Conservation (phyloP, 2,888 invertebrate genomes). For the Caenorhabditis becei region DNA sequence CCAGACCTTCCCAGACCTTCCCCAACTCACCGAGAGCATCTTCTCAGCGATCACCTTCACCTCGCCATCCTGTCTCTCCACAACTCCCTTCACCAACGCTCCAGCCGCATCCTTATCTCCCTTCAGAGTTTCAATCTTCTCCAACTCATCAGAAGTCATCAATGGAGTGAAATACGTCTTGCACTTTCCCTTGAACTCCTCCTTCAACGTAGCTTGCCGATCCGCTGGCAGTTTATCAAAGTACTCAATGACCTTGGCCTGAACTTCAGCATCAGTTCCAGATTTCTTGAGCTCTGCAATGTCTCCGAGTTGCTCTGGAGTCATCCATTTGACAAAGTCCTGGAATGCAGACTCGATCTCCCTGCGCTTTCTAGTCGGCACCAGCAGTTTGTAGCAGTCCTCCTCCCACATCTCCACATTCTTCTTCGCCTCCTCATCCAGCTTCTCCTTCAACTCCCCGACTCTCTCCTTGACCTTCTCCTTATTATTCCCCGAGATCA, state of each 20-base stretch:
- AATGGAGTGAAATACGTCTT: slow-evolving; percentile 9
- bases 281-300: slow-evolving; percentile 27
- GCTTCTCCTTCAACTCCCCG: slow-evolving; percentile 63
- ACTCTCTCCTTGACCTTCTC: slow-evolving; percentile 63
- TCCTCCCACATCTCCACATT: slow-evolving; percentile 63
- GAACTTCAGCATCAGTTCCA: slow-evolving; percentile 38
- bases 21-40: slow-evolving; percentile 7
- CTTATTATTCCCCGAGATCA: slow-evolving; percentile 49
- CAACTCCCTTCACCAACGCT: slow-evolving; percentile 27
- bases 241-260: slow-evolving; percentile 7
- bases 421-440: slow-evolving; percentile 63
- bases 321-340: slow-evolving; percentile 66
- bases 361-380: slow-evolving; percentile 44
- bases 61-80: slow-evolving; percentile 42
- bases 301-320: slow-evolving; percentile 67
- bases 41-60: slow-evolving; percentile 41
- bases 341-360: slow-evolving; percentile 57
- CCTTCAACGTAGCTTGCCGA: slow-evolving; percentile 18
- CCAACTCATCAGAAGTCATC: slow-evolving; percentile 11
- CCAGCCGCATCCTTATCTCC: slow-evolving; percentile 20
- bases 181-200: slow-evolving; percentile 49
- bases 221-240: slow-evolving; percentile 23
- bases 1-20: too few relatives aligned
- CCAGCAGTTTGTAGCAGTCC: slow-evolving; percentile 56
- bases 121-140: slow-evolving; percentile 19